Evolutionary conservation across 1,140 invertebrate genomes (phyloP), one percentile per base, ranked within the genome.

Genomic region (Orchesella cincta): DNA sequence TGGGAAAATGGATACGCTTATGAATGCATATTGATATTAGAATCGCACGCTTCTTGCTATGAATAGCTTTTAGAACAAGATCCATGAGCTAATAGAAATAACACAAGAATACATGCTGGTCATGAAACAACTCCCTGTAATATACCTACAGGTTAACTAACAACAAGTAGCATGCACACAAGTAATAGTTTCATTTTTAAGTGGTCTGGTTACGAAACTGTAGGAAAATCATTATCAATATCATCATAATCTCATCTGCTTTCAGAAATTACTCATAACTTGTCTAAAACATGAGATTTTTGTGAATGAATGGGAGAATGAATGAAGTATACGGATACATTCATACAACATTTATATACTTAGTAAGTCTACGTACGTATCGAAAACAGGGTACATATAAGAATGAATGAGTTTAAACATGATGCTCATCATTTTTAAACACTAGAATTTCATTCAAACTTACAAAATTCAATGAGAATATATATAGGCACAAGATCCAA

Each of bases 401-500:
- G 23, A 14, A 67, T 67, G 62, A 67, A 31, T 31, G 29, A 67
- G 23, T 67, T 3, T 31, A n/a, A 31, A n/a, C 29, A 67, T 3
- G 23, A n/a, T n/a, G n/a, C n/a, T n/a, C n/a, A 5, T 8, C 8
- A 12, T 8, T 23, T 5, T 46, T 12, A 12, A 46, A 46, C 39
- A 46, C 8, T 8, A 8, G 8, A 12, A 46, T 46, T 46, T 12
- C 20, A 12, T 8, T 46, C 8, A 12, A 8, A 20, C 39, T 8
- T 46, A 20, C 39, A 46, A 12, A 33, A 31, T 26, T 5, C 33
- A 29, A 67, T 67, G 33, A 67, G 8, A 67, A 67, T n/a, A 67
- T 31, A 67, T 67, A 26, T 67, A 67, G 29, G 62, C 29, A 67
- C 33, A 67, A 67, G 33, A 67, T 67, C n/a, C 26, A 67, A 67